Percentiles rank a stretch among this genome's conserved stretches.
These are phyloP conservation scores for Philopotamus ludificatus DNA, from an alignment of 1,140 invertebrate species.

Conservation along the genomic window DNA sequence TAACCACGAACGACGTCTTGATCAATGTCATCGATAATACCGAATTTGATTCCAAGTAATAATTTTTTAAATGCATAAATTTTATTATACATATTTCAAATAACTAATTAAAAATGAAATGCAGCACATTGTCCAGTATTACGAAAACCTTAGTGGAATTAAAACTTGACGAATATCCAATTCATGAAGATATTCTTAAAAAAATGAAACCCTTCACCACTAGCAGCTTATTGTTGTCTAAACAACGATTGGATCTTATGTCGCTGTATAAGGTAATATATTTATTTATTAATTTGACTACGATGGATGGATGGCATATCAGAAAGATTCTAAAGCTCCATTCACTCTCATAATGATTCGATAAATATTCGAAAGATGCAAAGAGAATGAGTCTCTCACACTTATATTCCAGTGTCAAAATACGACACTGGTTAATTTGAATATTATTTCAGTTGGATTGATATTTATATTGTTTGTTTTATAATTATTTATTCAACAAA, in stretches of 20 bases:
- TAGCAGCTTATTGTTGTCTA: constrained; percentile 29
- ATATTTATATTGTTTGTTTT: too few species aligned
- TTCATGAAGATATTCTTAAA: constrained; percentile 30
- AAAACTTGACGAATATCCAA: constrained; percentile 18
- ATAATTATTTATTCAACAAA: too few species aligned
- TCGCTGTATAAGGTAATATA: constrained; percentile 34
- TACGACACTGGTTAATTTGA: too few species aligned
- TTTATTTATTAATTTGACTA: not conserved
- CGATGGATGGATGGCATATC: not conserved
- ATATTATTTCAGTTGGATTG: too few species aligned
- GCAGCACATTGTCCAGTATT: constrained; percentile 27
- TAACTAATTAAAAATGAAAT: constrained; percentile 14
- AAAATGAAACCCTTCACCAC: constrained; percentile 36
- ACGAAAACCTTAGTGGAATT: constrained; percentile 27
- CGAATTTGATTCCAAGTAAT: constrained; percentile 26
- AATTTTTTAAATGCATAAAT: not conserved
- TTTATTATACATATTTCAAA: not conserved
- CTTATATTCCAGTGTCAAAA: too few species aligned
- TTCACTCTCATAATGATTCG: too few species aligned
- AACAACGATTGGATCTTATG: constrained; percentile 35
- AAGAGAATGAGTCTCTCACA: too few species aligned
- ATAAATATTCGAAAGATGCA: too few species aligned
- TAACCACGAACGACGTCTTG: constrained; percentile 29
- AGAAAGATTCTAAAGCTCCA: too few species aligned
- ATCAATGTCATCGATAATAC: constrained; percentile 16